Evolutionary conservation across 2,113 vertebrate species (phyloP).

Genomic region (Corythoichthys haematopterus): DNA sequence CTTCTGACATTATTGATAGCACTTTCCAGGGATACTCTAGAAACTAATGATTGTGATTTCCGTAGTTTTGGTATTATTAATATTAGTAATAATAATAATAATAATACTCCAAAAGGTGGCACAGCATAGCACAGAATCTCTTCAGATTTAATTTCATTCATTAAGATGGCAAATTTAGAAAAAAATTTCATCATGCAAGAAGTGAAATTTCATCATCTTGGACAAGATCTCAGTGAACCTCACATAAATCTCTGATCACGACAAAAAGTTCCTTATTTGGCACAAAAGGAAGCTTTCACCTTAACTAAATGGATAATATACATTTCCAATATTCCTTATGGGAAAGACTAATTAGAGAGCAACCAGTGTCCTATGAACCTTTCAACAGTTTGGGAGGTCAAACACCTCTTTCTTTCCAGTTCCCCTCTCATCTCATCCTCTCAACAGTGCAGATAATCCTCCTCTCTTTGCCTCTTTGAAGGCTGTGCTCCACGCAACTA

Average conservation of each 20-base stretch:
- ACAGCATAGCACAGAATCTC: not conserved
- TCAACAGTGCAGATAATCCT: conserved; percentile 58
- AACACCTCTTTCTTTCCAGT: conserved; percentile 47
- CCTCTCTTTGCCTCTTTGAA: conserved; percentile 39
- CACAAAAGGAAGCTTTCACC: too few relatives aligned
- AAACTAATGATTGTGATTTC: not conserved
- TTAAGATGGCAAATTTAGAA: not conserved
- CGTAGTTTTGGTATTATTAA: not conserved
- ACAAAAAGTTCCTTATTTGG: too few relatives aligned
- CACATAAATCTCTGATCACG: too few relatives aligned
- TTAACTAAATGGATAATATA: not conserved
- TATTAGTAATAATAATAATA: too few relatives aligned
- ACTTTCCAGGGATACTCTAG: conserved; percentile 3
- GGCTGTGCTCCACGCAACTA: conserved; percentile 13
- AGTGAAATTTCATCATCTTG: not conserved
- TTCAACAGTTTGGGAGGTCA: conserved; percentile 29
- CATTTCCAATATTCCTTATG: not conserved
- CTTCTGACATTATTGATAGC: conserved; percentile 30
- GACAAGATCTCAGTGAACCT: not conserved
- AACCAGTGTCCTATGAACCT: not conserved
- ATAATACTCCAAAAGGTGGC: not conserved
- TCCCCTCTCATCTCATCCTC: conserved; percentile 51
- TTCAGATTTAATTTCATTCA: not conserved
- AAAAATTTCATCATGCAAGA: not conserved
- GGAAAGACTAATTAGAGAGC: not conserved